Evolutionary conservation across 2,797 vertebrate species (phyloP).

Genomic region (Gambelia wislizenii): DNA sequence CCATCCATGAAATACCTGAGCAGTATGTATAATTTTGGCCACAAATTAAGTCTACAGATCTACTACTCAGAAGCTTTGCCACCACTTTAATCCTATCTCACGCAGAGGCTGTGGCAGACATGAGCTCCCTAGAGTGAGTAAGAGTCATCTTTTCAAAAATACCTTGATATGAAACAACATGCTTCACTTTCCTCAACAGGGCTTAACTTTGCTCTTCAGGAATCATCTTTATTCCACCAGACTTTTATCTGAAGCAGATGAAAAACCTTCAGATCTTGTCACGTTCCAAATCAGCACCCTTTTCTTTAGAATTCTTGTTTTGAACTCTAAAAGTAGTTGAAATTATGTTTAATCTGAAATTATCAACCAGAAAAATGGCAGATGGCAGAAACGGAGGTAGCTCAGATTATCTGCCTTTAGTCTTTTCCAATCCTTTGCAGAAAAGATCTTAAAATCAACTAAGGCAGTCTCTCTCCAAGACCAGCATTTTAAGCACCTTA

Average conservation of each 20-base stretch:
- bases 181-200: neutral
- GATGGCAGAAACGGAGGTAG: neutral
- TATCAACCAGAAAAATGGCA: neutral
- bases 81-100: neutral
- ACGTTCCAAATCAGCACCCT: neutral
- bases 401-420: neutral
- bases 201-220: neutral
- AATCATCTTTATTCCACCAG: neutral
- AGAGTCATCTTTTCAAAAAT: neutral
- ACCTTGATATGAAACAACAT: neutral
- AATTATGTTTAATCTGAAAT: neutral
- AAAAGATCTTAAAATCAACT: neutral
- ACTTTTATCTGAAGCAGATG: neutral
- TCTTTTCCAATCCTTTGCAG: neutral
- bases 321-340: neutral
- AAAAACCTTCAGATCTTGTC: neutral
- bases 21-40: neutral
- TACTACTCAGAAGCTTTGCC: neutral
- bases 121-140: neutral
- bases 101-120: neutral
- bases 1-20: neutral
- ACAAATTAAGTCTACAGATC: neutral
- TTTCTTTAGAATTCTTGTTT: neutral
- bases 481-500: slow-evolving; percentile 26
- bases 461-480: slow-evolving; percentile 29